Evolutionary conservation across 2,888 invertebrate species (phyloP).

Genomic region (Amblyteles armatorius): DNA sequence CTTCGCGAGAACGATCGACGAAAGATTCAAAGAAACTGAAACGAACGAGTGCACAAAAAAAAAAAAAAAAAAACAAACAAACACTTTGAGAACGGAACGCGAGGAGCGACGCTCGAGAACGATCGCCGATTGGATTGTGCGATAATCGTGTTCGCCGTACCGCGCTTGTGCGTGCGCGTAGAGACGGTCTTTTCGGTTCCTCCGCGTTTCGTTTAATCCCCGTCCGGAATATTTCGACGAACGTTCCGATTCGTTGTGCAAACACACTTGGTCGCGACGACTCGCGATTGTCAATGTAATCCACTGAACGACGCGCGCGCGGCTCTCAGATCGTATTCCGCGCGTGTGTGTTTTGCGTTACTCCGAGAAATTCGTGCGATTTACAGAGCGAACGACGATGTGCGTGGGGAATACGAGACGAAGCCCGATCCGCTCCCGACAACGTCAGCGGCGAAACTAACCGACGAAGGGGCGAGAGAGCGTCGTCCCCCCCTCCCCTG

Average conservation of each 20-base stretch:
- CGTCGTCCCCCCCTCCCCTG: slow-evolving; percentile 74
- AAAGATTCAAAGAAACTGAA: not conserved
- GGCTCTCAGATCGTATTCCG: not conserved
- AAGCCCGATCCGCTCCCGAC: slow-evolving; percentile 75
- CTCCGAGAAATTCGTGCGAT: slow-evolving; percentile 35
- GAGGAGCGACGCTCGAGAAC: not conserved
- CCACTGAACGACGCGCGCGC: slow-evolving; percentile 5
- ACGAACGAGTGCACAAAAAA: not conserved
- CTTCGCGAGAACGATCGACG: slow-evolving; percentile 7
- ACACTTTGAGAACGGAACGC: not conserved
- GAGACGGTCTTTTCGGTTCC: not conserved
- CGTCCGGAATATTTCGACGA: not conserved
- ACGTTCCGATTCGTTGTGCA: not conserved
- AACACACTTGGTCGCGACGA: not conserved
- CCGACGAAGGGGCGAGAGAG: slow-evolving; percentile 75
- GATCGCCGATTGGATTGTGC: too few species aligned
- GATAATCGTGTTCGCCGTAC: too few species aligned
- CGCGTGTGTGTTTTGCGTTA: slow-evolving; percentile 3
- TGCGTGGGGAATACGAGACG: slow-evolving; percentile 64
- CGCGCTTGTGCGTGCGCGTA: slow-evolving; percentile 4
- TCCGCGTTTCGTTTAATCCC: not conserved
- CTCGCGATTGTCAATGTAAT: slow-evolving; percentile 13
- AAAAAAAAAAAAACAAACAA: slow-evolving; percentile 22
- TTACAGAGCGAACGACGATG: slow-evolving; percentile 54
- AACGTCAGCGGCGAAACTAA: slow-evolving; percentile 81